These are phyloP conservation scores for Lontra canadensis DNA, from an alignment of 2,113 vertebrate species.

Conservation along the genomic window DNA sequence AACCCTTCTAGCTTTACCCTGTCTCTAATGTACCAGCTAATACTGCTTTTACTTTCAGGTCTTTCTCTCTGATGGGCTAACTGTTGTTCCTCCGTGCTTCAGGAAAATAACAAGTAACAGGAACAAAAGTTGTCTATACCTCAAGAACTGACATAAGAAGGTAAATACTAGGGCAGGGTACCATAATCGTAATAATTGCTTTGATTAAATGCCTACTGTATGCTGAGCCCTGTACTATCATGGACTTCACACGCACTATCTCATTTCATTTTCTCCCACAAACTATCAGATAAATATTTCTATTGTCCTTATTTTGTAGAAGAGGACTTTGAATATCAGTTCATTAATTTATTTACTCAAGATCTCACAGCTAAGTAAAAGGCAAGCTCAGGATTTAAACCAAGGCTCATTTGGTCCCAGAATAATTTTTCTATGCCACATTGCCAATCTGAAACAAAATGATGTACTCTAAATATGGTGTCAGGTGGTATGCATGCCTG, in stretches of 20 bases:
- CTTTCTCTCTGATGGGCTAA: neutral
- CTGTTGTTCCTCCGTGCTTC: neutral
- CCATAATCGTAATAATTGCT: neutral
- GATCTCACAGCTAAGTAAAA: slow-evolving; percentile 21
- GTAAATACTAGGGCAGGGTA: slow-evolving; percentile 14
- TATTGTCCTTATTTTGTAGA: neutral
- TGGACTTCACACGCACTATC: neutral
- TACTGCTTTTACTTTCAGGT: neutral
- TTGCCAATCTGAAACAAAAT: slow-evolving; percentile 20
- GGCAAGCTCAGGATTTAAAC: neutral
- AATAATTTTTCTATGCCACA: neutral
- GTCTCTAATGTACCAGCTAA: neutral
- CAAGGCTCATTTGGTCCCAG: neutral
- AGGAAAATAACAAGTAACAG: slow-evolving; percentile 32
- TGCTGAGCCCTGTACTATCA: neutral
- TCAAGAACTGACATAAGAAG: slow-evolving; percentile 11
- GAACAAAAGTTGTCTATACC: neutral
- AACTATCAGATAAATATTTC: slow-evolving; percentile 29
- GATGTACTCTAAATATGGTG: neutral
- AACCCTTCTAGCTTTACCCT: neutral
- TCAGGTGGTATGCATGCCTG: neutral
- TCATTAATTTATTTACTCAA: neutral
- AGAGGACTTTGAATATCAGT: slow-evolving; percentile 21
- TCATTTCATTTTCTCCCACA: neutral
- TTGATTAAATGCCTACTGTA: slow-evolving; percentile 8